These are phyloP conservation scores for Neodiprion fabricii DNA, from an alignment of 1,140 invertebrate genomes.

Conservation along the genomic window DNA sequence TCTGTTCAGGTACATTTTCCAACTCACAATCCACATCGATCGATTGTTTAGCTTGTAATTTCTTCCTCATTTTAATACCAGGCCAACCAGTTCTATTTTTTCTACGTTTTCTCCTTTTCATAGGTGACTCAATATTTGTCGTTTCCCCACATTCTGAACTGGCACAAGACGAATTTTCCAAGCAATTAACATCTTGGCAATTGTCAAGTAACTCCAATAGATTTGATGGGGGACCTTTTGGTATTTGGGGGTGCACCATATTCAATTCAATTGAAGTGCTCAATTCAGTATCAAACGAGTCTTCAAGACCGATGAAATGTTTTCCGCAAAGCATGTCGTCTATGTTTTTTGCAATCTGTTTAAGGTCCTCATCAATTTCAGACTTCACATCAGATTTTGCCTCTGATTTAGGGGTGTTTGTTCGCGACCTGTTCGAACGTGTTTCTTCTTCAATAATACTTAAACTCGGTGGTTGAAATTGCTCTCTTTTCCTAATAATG, in stretches of 20 bases:
- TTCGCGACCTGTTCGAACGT: conserved; percentile 18
- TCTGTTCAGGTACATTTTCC: conserved; percentile 25
- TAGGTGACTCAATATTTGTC: conserved; percentile 40
- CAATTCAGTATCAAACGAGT: conserved; percentile 43
- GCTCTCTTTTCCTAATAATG: conserved; percentile 54
- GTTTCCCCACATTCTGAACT: conserved; percentile 57
- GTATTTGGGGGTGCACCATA: conserved; percentile 28
- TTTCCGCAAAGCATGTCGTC: conserved; percentile 48
- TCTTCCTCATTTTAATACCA: conserved; percentile 60
- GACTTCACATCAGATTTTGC: conserved; percentile 31
- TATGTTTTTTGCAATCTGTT: conserved; percentile 50
- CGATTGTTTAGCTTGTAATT: conserved; percentile 40
- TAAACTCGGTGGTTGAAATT: conserved; percentile 37
- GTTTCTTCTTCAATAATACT: conserved; percentile 41
- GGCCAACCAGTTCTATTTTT: conserved; percentile 72
- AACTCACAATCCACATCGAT: conserved; percentile 22
- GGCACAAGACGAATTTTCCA: conserved; percentile 54
- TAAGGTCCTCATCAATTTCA: conserved; percentile 48
- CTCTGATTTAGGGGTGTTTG: conserved; percentile 21
- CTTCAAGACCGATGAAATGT: conserved; percentile 31
- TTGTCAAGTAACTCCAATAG: conserved; percentile 54
- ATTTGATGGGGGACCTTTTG: conserved; percentile 51
- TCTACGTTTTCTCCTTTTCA: conserved; percentile 51
- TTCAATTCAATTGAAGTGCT: conserved; percentile 26
- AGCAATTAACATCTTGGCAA: conserved; percentile 44